These are phyloP conservation scores for Glaucopsyche alexis DNA, from an alignment of 2,888 invertebrate species.

Conservation along the genomic window DNA sequence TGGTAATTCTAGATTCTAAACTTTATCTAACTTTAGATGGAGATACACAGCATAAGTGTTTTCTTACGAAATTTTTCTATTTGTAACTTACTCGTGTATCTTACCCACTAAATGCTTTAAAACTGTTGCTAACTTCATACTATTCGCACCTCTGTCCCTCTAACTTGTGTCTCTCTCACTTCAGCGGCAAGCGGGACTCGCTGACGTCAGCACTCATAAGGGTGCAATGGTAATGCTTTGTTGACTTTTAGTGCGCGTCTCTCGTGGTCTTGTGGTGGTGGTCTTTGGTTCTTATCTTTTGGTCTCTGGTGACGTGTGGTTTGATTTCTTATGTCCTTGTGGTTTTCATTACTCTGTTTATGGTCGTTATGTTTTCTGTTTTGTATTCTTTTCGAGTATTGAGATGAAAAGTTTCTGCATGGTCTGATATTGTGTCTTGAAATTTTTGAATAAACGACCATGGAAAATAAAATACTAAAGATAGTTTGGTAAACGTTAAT, in stretches of 20 bases:
- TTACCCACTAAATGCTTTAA: neutral
- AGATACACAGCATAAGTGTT: neutral
- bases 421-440: neutral
- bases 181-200: conserved; percentile 60
- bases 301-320: neutral
- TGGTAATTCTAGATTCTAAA: too few species aligned
- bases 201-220: conserved; percentile 63
- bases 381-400: neutral
- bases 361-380: neutral
- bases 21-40: too few species aligned
- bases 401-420: neutral
- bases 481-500: too few species aligned
- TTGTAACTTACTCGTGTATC: neutral
- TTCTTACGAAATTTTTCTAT: neutral
- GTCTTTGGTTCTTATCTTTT: conserved; percentile 27
- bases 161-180: conserved; percentile 36
- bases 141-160: conserved; percentile 33
- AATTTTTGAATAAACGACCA: too few species aligned
- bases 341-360: neutral
- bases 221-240: conserved; percentile 51
- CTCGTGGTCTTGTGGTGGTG: conserved; percentile 34
- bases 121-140: conserved; percentile 9
- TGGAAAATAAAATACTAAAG: too few species aligned
- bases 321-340: neutral
- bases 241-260: conserved; percentile 41